Evolutionary conservation across 2,797 vertebrate genomes (phyloP).

Genomic region (Psittacula derbiana): DNA sequence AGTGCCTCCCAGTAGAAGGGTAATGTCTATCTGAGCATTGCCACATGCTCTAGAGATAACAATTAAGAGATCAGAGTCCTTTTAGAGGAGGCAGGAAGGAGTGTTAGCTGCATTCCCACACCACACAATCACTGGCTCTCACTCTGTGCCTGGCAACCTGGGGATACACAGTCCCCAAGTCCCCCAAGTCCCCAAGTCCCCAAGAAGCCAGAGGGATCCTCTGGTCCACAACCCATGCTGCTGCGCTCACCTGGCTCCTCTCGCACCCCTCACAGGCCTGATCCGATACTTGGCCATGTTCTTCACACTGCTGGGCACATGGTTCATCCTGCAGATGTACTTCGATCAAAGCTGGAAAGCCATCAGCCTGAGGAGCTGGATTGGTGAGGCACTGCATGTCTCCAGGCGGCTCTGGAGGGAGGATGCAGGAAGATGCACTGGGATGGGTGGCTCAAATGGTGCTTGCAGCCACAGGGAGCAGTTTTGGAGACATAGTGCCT

Average conservation of each 20-base stretch:
- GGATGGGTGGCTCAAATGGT: background rate
- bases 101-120: background rate
- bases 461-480: background rate
- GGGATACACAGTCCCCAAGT: accelerated
- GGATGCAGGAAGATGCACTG: accelerated
- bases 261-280: background rate
- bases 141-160: background rate
- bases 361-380: constrained; percentile 64
- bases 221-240: accelerated
- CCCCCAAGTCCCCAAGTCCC: background rate
- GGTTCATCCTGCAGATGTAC: constrained; percentile 23
- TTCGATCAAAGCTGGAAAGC: background rate
- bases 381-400: constrained; percentile 49
- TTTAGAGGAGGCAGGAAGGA: background rate
- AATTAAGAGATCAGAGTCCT: constrained; percentile 13
- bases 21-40: background rate
- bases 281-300: background rate
- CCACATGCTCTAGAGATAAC: background rate
- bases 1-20: background rate
- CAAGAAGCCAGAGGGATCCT: background rate
- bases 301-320: constrained; percentile 8
- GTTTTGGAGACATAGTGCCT: background rate
- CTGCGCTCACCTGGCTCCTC: background rate
- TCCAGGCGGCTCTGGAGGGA: accelerated
- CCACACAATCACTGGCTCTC: background rate